Conservation (phyloP, 2,888 invertebrate genomes). For the Cosmopolites sordidus region DNA sequence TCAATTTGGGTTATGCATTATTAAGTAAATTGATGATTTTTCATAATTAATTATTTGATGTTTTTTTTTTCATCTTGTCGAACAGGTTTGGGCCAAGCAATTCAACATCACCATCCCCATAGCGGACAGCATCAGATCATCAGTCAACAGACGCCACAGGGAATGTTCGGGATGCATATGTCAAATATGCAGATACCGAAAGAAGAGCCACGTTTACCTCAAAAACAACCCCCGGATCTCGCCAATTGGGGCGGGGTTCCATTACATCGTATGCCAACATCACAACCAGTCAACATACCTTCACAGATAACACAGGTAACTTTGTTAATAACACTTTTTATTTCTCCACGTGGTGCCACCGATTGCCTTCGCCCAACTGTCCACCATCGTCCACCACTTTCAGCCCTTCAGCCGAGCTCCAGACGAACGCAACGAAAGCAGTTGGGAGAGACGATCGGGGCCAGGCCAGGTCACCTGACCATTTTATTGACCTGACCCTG, state of each 20-base stretch:
- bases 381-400: too few relatives aligned
- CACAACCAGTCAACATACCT: conserved; percentile 14
- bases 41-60: too few relatives aligned
- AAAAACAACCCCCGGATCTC: conserved; percentile 35
- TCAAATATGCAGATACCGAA: conserved; percentile 46
- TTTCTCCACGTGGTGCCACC: too few relatives aligned
- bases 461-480: too few relatives aligned
- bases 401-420: too few relatives aligned
- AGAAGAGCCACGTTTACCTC: conserved; percentile 43
- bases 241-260: conserved; percentile 10
- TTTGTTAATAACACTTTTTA: too few relatives aligned
- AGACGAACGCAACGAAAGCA: too few relatives aligned
- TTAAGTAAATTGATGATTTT: too few relatives aligned
- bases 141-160: conserved; percentile 5
- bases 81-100: conserved; percentile 52
- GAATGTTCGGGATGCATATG: conserved; percentile 19
- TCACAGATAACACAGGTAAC: conserved; percentile 18
- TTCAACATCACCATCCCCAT: conserved; percentile 52
- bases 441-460: too few relatives aligned
- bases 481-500: too few relatives aligned
- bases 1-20: too few relatives aligned
- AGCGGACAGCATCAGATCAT: conserved; percentile 56
- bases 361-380: too few relatives aligned
- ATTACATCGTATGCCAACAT: conserved; percentile 14
- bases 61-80: not conserved